These are phyloP conservation scores for Ascaphus truei DNA, from an alignment of 2,113 vertebrate species.

Conservation along the genomic window DNA sequence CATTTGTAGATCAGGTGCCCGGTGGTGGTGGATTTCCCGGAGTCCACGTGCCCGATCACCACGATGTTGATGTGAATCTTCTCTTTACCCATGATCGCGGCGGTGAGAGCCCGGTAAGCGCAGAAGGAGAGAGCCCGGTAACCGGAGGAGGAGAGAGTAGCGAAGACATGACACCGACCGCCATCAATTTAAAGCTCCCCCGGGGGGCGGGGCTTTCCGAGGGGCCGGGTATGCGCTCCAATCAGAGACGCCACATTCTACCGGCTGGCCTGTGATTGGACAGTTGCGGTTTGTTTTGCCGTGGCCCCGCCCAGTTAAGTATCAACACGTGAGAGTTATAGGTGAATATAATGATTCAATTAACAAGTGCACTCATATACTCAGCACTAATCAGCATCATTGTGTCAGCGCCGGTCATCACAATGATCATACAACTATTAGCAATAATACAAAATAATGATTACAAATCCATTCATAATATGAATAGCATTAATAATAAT, in stretches of 20 bases:
- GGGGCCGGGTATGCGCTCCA: not conserved
- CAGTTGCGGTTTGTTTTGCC: not conserved
- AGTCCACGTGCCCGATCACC: conserved; percentile 28
- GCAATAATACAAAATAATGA: too few species aligned
- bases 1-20: conserved; percentile 41
- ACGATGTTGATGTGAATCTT: conserved; percentile 34
- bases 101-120: rapidly evolving
- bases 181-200: conserved; percentile 1
- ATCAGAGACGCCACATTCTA: not conserved
- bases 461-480: too few species aligned
- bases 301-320: not conserved
- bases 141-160: not conserved
- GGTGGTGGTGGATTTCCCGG: conserved; percentile 29
- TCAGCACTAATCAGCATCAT: too few species aligned
- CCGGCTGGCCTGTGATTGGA: not conserved
- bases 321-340: too few species aligned
- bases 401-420: too few species aligned
- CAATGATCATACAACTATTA: too few species aligned
- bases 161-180: rapidly evolving
- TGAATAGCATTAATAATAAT: too few species aligned
- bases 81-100: conserved; percentile 13
- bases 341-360: too few species aligned
- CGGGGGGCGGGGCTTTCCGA: not conserved
- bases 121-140: too few species aligned
- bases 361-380: too few species aligned